phyloP scores from a whole-genome alignment of 2,797 vertebrate species.

The Argyrosomus regius region DNA sequence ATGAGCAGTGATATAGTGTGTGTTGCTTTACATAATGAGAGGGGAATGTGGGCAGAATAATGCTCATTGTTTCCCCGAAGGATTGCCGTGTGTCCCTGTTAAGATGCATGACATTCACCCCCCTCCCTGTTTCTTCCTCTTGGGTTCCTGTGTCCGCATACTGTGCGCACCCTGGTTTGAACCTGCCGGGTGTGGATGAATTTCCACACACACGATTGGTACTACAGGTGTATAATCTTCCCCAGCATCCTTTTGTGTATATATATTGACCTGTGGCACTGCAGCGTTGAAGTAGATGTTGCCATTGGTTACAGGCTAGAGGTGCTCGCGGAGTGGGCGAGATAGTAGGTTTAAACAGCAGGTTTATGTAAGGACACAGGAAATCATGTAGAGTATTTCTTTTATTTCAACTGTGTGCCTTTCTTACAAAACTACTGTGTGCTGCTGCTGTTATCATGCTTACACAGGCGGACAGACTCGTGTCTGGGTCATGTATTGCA shows the following conservation, averaged over 20 bases:
- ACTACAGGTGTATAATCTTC: constrained; percentile 45
- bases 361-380: constrained; percentile 70
- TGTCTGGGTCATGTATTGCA: neutral
- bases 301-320: constrained; percentile 78
- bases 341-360: constrained; percentile 63
- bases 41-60: constrained; percentile 67
- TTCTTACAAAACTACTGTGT: constrained; percentile 13
- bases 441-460: constrained; percentile 13
- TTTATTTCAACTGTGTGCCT: constrained; percentile 18
- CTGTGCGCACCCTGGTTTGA: constrained; percentile 20
- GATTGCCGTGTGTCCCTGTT: constrained; percentile 62
- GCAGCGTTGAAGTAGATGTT: constrained; percentile 72
- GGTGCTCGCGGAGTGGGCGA: constrained; percentile 64
- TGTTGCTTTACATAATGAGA: constrained; percentile 68
- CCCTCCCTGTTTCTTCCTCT: neutral
- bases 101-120: constrained; percentile 61
- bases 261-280: constrained; percentile 58
- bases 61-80: constrained; percentile 63
- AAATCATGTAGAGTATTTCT: constrained; percentile 28
- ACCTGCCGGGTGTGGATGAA: neutral
- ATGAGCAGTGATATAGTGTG: constrained; percentile 69
- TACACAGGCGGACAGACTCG: neutral
- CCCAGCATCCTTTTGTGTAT: constrained; percentile 33
- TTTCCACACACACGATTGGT: constrained; percentile 24
- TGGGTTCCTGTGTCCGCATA: constrained; percentile 34